phyloP scores from a whole-genome alignment of 2,113 vertebrate genomes.

The Coracopsis vasa region DNA sequence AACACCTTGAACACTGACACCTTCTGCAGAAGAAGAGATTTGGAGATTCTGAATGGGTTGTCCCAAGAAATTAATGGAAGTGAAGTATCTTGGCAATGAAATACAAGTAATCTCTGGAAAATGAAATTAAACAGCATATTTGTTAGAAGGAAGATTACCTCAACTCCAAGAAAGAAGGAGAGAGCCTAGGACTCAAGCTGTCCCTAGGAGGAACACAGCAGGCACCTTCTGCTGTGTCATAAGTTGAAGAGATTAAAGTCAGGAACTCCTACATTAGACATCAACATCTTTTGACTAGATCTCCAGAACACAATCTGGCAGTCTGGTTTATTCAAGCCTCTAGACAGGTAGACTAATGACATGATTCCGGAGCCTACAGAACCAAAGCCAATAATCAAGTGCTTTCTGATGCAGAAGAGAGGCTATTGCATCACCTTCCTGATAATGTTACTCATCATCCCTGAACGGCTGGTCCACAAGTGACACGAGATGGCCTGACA shows the following conservation, averaged over 20 bases:
- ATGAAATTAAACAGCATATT: not conserved
- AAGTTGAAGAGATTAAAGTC: not conserved
- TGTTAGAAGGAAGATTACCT: not conserved
- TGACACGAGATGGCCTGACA: not conserved
- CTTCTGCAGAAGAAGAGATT: not conserved
- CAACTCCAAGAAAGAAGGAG: not conserved
- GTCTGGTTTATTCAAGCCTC: not conserved
- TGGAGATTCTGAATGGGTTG: not conserved
- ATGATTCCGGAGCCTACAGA: not conserved
- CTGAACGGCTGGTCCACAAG: not conserved
- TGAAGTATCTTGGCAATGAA: not conserved
- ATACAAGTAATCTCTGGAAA: not conserved
- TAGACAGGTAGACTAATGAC: not conserved
- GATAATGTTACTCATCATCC: not conserved
- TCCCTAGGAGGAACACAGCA: not conserved
- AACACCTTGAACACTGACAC: not conserved
- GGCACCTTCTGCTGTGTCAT: not conserved
- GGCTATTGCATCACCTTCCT: not conserved
- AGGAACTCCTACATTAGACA: not conserved
- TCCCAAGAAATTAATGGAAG: not conserved
- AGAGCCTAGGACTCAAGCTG: not conserved
- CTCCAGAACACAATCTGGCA: not conserved
- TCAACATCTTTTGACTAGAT: not conserved
- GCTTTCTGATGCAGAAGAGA: not conserved
- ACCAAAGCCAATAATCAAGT: not conserved